Percentiles rank a stretch among this genome's conserved stretches.
Evolutionary conservation across 2,113 vertebrate genomes (phyloP).

Genomic region (Campylorhamphus procurvoides): DNA sequence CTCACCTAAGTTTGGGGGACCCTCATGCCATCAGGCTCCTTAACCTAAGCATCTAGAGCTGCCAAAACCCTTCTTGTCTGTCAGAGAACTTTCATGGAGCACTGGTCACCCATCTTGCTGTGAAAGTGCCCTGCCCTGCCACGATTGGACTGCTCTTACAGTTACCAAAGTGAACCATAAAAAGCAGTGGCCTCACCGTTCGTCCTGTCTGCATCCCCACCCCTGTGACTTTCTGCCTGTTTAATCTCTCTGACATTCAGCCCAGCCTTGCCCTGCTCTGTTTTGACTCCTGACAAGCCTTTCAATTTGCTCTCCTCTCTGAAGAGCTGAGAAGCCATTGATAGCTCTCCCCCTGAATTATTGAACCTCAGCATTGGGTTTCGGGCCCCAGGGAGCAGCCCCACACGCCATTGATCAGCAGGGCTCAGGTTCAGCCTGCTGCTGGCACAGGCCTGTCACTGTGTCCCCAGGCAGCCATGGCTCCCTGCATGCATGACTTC

Average conservation of each 20-base stretch:
- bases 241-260: slow-evolving; percentile 67
- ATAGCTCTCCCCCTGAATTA: slow-evolving; percentile 84
- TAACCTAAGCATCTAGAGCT: not conserved
- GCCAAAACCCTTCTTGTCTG: not conserved
- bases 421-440: slow-evolving; percentile 77
- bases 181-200: fast-evolving
- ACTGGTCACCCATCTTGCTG: not conserved
- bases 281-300: slow-evolving; percentile 92
- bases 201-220: not conserved
- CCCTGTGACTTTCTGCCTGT: slow-evolving; percentile 38
- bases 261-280: slow-evolving; percentile 73
- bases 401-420: slow-evolving; percentile 76
- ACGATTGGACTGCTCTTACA: fast-evolving
- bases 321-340: slow-evolving; percentile 86
- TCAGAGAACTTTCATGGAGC: not conserved
- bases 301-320: slow-evolving; percentile 93
- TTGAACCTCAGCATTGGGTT: slow-evolving; percentile 78
- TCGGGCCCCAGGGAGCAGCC: slow-evolving; percentile 73
- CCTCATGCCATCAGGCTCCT: not conserved
- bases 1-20: not conserved
- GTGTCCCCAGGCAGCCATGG: not conserved
- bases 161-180: not conserved
- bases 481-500: not conserved
- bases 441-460: not conserved
- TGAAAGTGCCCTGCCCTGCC: not conserved